Evolutionary conservation across 2,888 invertebrate species (phyloP).

Genomic region (Auanema sp.): DNA sequence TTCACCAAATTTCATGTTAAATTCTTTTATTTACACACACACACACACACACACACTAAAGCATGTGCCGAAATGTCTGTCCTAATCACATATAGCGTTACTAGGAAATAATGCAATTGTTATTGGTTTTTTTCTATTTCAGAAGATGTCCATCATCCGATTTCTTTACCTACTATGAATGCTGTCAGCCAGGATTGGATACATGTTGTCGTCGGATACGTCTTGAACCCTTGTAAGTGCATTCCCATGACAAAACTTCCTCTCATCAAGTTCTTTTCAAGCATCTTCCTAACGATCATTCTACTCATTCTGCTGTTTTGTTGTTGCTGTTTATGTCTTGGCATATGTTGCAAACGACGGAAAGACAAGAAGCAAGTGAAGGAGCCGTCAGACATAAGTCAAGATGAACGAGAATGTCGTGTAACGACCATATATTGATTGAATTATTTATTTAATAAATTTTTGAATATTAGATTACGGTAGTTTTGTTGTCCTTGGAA

Average conservation of each 20-base stretch:
- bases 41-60: too few species aligned
- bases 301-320: slow-evolving; percentile 29
- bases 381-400: slow-evolving; percentile 16
- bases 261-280: slow-evolving; percentile 12
- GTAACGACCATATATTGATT: too few species aligned
- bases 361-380: slow-evolving; percentile 16
- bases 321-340: slow-evolving; percentile 27
- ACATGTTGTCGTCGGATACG: slow-evolving; percentile 33
- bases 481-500: too few species aligned
- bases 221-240: slow-evolving; percentile 33
- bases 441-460: too few species aligned
- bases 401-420: slow-evolving; percentile 16
- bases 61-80: too few species aligned
- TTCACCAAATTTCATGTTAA: too few species aligned
- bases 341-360: slow-evolving; percentile 19
- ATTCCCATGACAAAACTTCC: neutral
- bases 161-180: slow-evolving; percentile 37
- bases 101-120: too few species aligned
- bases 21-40: too few species aligned
- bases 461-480: too few species aligned
- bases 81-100: too few species aligned
- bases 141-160: slow-evolving; percentile 36
- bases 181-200: slow-evolving; percentile 33
- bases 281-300: slow-evolving; percentile 19
- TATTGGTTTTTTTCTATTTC: slow-evolving; percentile 9